phyloP scores from a whole-genome alignment of 1,140 invertebrate genomes.

The Macrobrachium rosenbergii region DNA sequence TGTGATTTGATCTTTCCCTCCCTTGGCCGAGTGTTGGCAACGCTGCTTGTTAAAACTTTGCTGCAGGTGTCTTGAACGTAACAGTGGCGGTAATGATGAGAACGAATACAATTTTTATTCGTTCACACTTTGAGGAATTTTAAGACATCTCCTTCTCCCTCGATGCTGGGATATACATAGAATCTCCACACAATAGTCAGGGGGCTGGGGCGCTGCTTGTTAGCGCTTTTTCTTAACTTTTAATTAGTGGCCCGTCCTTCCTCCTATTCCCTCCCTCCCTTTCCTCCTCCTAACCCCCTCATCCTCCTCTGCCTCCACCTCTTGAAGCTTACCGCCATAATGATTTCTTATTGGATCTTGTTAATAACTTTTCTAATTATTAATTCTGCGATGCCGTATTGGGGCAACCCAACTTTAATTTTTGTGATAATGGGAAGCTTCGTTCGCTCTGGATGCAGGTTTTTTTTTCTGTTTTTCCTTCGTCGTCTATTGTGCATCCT shows the following conservation, averaged over 20 bases:
- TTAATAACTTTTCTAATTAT: no score
- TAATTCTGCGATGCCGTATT: no score
- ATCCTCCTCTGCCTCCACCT: background rate
- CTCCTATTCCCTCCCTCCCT: background rate
- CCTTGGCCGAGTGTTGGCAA: conserved; percentile 26
- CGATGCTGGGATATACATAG: no score
- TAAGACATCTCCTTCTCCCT: background rate
- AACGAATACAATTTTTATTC: conserved; percentile 52
- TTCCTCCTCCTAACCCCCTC: background rate
- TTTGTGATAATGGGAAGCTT: no score
- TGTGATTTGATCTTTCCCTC: background rate
- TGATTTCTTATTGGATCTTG: no score
- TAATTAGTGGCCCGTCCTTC: background rate
- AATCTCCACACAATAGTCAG: no score
- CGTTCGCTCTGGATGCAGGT: no score
- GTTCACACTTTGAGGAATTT: conserved; percentile 39
- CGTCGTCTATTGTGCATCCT: no score
- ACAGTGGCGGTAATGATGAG: conserved; percentile 60
- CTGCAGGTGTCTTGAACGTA: conserved; percentile 57
- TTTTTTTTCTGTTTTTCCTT: no score
- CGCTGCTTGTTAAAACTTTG: conserved; percentile 62
- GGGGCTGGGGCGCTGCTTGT: background rate
- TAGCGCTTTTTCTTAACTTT: background rate
- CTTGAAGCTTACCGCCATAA: background rate
- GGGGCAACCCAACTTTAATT: no score